Percentiles rank a stretch among this genome's conserved stretches.
Conservation (phyloP, 2,888 invertebrate genomes). For the Pseudococcus viburni region DNA sequence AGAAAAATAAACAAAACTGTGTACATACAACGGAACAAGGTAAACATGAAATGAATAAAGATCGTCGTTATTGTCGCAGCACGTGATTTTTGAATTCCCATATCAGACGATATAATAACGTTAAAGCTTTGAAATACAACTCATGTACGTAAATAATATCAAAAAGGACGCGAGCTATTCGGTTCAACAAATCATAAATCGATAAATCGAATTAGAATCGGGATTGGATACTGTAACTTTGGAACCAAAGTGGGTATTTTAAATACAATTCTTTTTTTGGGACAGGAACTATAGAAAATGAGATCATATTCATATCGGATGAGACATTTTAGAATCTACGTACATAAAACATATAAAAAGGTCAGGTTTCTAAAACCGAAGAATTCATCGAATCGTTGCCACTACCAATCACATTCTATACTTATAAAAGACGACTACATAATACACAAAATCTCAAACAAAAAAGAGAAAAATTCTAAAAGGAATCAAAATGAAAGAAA, state of each 20-base stretch:
- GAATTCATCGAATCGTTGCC: background rate
- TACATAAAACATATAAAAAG: background rate
- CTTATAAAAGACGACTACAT: background rate
- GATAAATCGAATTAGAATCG: background rate
- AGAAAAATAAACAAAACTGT: constrained; percentile 10
- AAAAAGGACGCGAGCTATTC: constrained; percentile 20
- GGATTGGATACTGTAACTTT: background rate
- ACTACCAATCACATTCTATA: background rate
- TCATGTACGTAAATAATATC: background rate
- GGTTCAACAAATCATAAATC: background rate
- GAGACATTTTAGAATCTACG: background rate
- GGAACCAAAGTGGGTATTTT: background rate
- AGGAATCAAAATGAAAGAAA: constrained; percentile 7
- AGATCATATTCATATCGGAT: background rate
- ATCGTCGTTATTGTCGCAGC: constrained; percentile 44
- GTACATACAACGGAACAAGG: background rate
- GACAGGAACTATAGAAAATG: constrained; percentile 39
- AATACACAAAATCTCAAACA: constrained; percentile 2
- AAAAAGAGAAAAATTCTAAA: background rate
- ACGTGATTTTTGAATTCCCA: constrained; percentile 50
- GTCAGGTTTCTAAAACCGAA: background rate
- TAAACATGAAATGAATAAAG: constrained; percentile 1
- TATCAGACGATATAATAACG: background rate
- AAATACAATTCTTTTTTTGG: background rate
- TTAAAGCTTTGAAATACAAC: background rate